Percentiles rank a stretch among this genome's conserved stretches.
Evolutionary conservation across 2,797 vertebrate species (phyloP).

Genomic region (Hipposideros larvatus): DNA sequence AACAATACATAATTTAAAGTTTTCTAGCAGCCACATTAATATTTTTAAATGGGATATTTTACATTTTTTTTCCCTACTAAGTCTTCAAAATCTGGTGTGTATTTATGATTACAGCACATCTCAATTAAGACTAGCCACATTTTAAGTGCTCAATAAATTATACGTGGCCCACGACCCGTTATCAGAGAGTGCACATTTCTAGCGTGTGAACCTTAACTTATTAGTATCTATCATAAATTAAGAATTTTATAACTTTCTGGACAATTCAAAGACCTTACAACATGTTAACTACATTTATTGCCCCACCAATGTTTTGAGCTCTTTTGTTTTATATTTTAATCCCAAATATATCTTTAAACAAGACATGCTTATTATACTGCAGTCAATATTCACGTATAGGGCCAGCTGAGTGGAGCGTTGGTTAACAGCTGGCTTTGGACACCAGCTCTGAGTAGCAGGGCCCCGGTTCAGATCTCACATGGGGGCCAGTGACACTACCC

Average conservation of each 20-base stretch:
- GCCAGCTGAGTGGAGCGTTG: no score
- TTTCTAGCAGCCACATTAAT: background rate
- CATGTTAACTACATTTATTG: background rate
- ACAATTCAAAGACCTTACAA: background rate
- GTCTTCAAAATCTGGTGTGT: background rate
- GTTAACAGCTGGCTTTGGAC: no score
- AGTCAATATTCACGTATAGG: background rate
- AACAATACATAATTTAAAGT: background rate
- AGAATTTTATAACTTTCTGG: slow-evolving; percentile 13
- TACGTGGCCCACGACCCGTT: background rate
- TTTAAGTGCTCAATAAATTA: background rate
- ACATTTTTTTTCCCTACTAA: background rate
- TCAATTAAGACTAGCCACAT: background rate
- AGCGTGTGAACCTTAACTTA: background rate
- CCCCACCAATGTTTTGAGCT: background rate
- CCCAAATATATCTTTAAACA: background rate
- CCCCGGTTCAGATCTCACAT: no score
- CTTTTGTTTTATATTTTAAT: background rate
- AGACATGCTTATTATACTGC: background rate
- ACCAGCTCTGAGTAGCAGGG: no score
- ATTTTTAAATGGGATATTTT: background rate
- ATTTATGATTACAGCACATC: background rate
- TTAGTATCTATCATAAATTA: background rate
- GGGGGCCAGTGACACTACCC: no score
- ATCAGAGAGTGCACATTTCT: background rate